Base-by-base conservation (phyloP, 2,797 vertebrate species). In the Acanthornis magna region DNA sequence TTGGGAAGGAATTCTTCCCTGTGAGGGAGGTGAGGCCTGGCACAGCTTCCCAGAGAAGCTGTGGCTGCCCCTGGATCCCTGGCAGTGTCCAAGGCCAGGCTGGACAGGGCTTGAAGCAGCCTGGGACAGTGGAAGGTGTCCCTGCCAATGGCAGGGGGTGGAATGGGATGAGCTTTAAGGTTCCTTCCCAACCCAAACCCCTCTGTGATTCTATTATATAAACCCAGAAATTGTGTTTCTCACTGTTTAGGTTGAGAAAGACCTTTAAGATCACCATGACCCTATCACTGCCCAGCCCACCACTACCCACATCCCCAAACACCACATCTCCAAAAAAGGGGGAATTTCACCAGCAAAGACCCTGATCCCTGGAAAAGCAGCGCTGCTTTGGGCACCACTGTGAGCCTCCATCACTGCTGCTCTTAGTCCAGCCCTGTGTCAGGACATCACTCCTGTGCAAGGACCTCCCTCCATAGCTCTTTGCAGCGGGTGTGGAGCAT, bases 81-180 rank as follows among this genome's bases (percentile, higher is more conserved):
- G 38, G 17, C 0, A 77, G 10, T 45, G 38, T 0, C 9, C 65
- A 4, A 34, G 43, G 38, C 11, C 57, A 45, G 50, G 43, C 0
- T 51, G 87, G 51, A 34, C 0, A 0, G 10, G 78, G 51, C 14
- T 34, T 26, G 58, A n/a, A 71, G 38, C 40, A 42, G 0, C 21
- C 51, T 51, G 45, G 43, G 17, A 0, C 0, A 0, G 36, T 63
- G 72, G n/a, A 5, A 70, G 10, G 3, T 29, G 50, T 63, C 29
- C n/a, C 29, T 45, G 36, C 3, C 34, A 17, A 19, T 40, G 23
- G 57, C 27, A 50, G 32, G 18, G 5, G 14, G 1, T 51, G 72
- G 27, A 18, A n/a, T 10, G 5, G 10, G 7, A 71, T 16, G 65
- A 0, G 8, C 7, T 68, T 62, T 43, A 29, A 32, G 21, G 22